phyloP scores from a whole-genome alignment of 2,888 invertebrate species.

The Lithosia quadra region DNA sequence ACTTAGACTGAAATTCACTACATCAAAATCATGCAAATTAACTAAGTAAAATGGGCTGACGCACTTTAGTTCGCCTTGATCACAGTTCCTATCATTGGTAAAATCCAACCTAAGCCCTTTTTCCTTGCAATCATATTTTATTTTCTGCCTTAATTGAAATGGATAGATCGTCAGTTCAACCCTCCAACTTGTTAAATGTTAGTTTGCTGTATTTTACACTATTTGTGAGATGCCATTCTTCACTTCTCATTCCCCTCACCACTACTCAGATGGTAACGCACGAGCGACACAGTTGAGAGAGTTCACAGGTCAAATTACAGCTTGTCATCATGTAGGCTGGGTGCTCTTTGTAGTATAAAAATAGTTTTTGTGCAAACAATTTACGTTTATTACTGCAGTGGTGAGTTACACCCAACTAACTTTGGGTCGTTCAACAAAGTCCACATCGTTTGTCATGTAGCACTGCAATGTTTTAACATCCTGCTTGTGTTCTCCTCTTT shows the following conservation, averaged over 20 bases:
- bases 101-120: too few species aligned
- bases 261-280: background rate
- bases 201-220: background rate
- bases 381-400: slow-evolving; percentile 28
- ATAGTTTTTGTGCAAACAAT: slow-evolving; percentile 25
- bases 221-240: slow-evolving; percentile 2
- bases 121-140: too few species aligned
- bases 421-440: slow-evolving; percentile 56
- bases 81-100: background rate
- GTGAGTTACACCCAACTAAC: slow-evolving; percentile 38
- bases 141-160: too few species aligned
- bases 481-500: slow-evolving; percentile 60
- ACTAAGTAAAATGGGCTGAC: background rate
- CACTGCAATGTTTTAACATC: slow-evolving; percentile 64
- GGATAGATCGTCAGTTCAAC: background rate
- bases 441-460: slow-evolving; percentile 58
- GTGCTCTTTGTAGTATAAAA: background rate
- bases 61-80: background rate
- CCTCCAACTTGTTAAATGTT: background rate
- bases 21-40: too few species aligned
- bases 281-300: slow-evolving; percentile 4
- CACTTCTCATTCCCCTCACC: background rate
- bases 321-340: slow-evolving; percentile 1
- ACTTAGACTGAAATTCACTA: too few species aligned
- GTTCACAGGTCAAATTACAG: slow-evolving; percentile 4